phyloP scores from a whole-genome alignment of 2,888 invertebrate genomes.

The Scaptomyza caliginosa region DNA sequence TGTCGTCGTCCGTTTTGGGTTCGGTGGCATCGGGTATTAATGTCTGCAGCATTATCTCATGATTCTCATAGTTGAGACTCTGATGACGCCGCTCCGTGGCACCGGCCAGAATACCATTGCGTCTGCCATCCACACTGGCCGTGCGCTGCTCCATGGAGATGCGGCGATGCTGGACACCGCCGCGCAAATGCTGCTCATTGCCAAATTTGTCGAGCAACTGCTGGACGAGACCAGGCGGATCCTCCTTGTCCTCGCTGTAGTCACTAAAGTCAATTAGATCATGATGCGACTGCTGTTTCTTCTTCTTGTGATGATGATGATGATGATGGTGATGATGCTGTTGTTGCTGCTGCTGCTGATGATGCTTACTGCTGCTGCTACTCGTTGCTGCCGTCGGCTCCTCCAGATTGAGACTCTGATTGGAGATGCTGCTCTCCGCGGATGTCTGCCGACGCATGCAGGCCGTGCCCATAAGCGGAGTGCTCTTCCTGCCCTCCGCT shows the following conservation, averaged over 20 bases:
- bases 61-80: conserved; percentile 83
- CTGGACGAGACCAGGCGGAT: conserved; percentile 68
- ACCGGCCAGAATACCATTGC: conserved; percentile 83
- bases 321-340: conserved; percentile 26
- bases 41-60: conserved; percentile 80
- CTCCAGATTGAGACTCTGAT: conserved; percentile 83
- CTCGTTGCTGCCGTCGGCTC: conserved; percentile 59
- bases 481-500: conserved; percentile 67
- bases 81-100: conserved; percentile 78
- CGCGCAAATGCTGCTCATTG: conserved; percentile 55
- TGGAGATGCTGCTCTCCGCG: conserved; percentile 84
- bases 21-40: conserved; percentile 53
- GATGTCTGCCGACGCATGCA: conserved; percentile 83
- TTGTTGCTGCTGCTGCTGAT: conserved; percentile 35
- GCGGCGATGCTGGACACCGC: conserved; percentile 80
- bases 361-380: conserved; percentile 12
- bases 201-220: conserved; percentile 67
- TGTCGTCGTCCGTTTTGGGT: conserved; percentile 81
- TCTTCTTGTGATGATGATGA: conserved; percentile 60
- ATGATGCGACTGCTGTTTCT: conserved; percentile 58
- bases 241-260: conserved; percentile 75
- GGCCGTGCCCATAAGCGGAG: conserved; percentile 75
- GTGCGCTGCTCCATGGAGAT: conserved; percentile 82
- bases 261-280: conserved; percentile 83
- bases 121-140: conserved; percentile 82